Evolutionary conservation across 2,888 invertebrate genomes (phyloP).

Genomic region (Aproaerema taeniolella): DNA sequence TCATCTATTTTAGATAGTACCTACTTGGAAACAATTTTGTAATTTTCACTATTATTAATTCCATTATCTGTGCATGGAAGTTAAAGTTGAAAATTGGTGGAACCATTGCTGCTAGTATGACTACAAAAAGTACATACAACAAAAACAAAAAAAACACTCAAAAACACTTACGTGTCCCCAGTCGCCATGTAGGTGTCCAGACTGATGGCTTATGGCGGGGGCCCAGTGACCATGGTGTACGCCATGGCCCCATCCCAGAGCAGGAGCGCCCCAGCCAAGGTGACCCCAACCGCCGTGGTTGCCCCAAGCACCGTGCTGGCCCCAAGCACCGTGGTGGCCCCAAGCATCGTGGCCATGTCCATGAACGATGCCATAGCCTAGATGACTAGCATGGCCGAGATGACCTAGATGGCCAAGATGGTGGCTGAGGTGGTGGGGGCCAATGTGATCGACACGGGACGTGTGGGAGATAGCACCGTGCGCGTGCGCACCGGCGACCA

Average conservation of each 20-base stretch:
- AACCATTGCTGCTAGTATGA: too few relatives aligned
- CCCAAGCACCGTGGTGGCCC: background rate
- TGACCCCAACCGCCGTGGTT: conserved; percentile 13
- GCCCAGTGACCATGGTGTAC: conserved; percentile 6
- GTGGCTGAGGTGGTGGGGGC: conserved; percentile 19
- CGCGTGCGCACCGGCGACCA: conserved; percentile 36
- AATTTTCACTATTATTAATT: too few relatives aligned
- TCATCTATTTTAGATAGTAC: too few relatives aligned
- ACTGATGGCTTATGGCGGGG: background rate
- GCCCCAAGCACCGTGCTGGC: background rate
- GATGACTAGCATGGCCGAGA: conserved; percentile 26
- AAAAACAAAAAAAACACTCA: too few relatives aligned
- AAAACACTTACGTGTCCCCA: conserved; percentile 6
- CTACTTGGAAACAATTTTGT: too few relatives aligned
- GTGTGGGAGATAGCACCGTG: conserved; percentile 45
- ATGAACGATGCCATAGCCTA: conserved; percentile 20
- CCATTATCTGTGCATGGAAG: too few relatives aligned
- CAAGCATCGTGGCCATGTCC: conserved; percentile 12
- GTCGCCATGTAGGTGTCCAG: background rate
- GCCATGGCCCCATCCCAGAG: background rate
- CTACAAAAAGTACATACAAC: too few relatives aligned
- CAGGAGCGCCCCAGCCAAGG: too few relatives aligned
- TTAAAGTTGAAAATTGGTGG: too few relatives aligned
- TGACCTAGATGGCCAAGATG: conserved; percentile 23
- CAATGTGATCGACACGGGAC: conserved; percentile 34